Base-by-base conservation (phyloP, 2,888 invertebrate genomes). In the Halictus ligatus region DNA sequence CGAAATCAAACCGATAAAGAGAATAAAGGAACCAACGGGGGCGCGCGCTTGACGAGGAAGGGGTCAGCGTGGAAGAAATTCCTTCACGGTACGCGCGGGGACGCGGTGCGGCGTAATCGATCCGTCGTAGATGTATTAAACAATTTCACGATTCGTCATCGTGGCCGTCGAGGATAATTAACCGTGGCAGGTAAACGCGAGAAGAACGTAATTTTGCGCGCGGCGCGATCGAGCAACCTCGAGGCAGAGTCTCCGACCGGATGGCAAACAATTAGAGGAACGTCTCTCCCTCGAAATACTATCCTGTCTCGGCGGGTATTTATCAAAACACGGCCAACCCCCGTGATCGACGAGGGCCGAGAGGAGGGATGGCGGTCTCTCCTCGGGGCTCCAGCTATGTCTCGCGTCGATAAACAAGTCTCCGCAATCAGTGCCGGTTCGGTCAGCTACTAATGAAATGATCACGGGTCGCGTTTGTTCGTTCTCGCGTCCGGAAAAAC, bases 61-160 rank as follows among this genome's bases (percentile, higher is more conserved):
- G 73, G 43, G 69, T 69, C 29, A 21, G 25, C 35, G 29, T 29
- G 15, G 71, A 67, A 43, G 46, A 73, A 21, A 71, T 76, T 77
- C 13, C 71, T 81, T 85, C 76, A 80, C 85, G 85, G 73, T 82
- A 60, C 40, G n/a, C 0, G 21, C 43, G 75, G 76, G 75, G 69
- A 81, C 75, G 69, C 54, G 78, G 64, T 75, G 78, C 78, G 73
- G 71, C 73, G 77, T 81, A 85, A 89, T 85, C 85, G 83, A 89
- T 89, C 76, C 81, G 80, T 81, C 73, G 78, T 80, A 75, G 81
- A 80, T 75, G 58, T 78, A 80, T 87, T 80, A 86, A 89, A 89
- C 86, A 85, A 89, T 86, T 89, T 86, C 80, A 89, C 83, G 78
- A 89, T 87, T 89, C 81, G 81, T 88, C 78, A 75, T 88, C 75